Base-by-base conservation (phyloP, 53 echinoderm and acorn worm genomes). In the Patiria pectinifera region DNA sequence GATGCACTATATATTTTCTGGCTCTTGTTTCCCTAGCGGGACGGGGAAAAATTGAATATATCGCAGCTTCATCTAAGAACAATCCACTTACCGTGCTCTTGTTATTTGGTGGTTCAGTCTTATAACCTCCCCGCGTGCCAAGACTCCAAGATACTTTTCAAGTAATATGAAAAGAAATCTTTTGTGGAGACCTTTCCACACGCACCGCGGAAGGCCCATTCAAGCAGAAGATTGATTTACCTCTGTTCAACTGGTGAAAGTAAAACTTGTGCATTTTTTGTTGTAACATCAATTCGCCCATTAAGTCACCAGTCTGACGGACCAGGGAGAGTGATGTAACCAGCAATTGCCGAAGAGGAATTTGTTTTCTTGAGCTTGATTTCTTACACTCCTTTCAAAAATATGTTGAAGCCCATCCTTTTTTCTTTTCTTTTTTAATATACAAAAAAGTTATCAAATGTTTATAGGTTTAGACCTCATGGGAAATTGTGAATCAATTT, bases 41-140 rank as follows among this genome's bases (percentile, higher is more conserved):
- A 18, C 66, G 66, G 10, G 10, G 13, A 23, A 44, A 82, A 44
- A 59, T 21, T 48, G n/a, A 8, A 8, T 53, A 45, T 45, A 11
- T 63, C 9, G 45, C 23, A 44, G 69, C 63, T 78, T 79, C 35
- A 47, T 80, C 69, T 6, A 19, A 66, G 80, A 90, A 63, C 63
- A 90, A 80, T 90, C 90, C 90, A 81, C 48, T 90, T 90, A 90
- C 49, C 47, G 58, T 66, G 47, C n/a, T 25, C 80, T 66, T 61
- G 89, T 21, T 79, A 5, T n/a, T 80, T 76, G 75, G 21, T 53
- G 53, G 15, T 25, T 85, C 43, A 59, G 13, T 84, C 44, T 60
- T 18, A 6, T 25, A 44, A 35, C 60, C 12, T 18, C 70, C 35
- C 35, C 35, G 35, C 35, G 35, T 35, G 86, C 76, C 59, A 12